Base-by-base conservation (phyloP, 1,140 invertebrate genomes). In the Brachystomella parvula region DNA sequence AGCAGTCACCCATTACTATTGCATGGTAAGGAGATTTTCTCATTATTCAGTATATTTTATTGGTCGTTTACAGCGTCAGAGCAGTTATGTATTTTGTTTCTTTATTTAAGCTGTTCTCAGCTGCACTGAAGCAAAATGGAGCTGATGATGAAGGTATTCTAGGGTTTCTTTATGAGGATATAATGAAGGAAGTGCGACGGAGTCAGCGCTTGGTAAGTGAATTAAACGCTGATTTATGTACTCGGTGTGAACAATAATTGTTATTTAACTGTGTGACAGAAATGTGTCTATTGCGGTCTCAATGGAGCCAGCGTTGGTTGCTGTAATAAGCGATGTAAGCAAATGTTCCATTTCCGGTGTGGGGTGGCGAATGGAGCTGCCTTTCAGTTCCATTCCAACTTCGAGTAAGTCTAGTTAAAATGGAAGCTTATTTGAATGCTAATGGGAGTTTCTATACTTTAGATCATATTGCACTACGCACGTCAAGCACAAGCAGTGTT, bases 331-430 rank as follows among this genome's bases (percentile, higher is more conserved):
- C 79, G 76, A 60, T 87, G 86, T 75, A 80, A 80, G 69, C 75
- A 73, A 63, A 79, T 78, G 2, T 87, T 85, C 76, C 86, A 88
- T 75, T 81, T 82, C 49, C 81, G 81, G 2, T 88, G 86, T 79
- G 85, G 85, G 0, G 66, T 82, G 44, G 75, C 78, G 59, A 76
- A 80, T 73, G 81, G 80, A 21, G 80, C 81, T 1, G 75, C 85
- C 33, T 79, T 82, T 73, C 84, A 85, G 70, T 87, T 84, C 76
- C 85, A 81, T 75, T 81, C 79, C 86, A 85, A 78, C 77, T 86
- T 64, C 83, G 84, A 77, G 83, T 84, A 76, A 61, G 60, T n/a
- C 39, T 35, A 69, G 33, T 30, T 26, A 19, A 47, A 12, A 64
- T 28, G 61, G n/a, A n/a, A n/a, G n/a, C n/a, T n/a, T n/a, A n/a